Base-by-base conservation (phyloP, 2,113 vertebrate species). In the Scomber colias region DNA sequence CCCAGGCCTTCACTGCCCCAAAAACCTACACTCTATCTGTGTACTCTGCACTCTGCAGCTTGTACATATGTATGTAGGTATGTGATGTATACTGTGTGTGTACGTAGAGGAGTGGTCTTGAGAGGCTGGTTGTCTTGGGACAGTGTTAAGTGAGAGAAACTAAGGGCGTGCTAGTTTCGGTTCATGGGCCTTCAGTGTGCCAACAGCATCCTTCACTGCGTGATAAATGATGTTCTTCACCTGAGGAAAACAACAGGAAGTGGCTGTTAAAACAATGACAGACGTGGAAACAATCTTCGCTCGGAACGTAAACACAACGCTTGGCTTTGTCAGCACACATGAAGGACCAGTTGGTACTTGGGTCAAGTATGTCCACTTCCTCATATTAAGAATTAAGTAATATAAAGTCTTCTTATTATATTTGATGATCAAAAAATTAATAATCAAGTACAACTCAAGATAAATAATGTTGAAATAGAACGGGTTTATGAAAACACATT, bases 221-320 rank as follows among this genome's bases (percentile, higher is more conserved):
- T 99, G 98, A 95, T 99, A 99, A 90, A 99, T 99, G 94, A 99
- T 99, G 92, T 99, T 99, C 94, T 99, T 99, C 95, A 99, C 98
- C 98, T 99, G 93, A 48, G 87, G 89, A 48, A 59, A 84, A 51
- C 1, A 1, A 72, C 19, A 56, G 30, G 40, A 62, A 10, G 12
- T 16, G n/a, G 60, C 4, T 56, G 56, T 74, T 80, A 53, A 27
- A 60, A 74, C 9, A 50, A 24, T 2, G 2, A n/a, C 4, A 54
- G 1, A 65, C 9, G 49, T 21, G 19, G 21, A 75, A 15, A 56
- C 27, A 49, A 50, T 11, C 24, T 56, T 2, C 50, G n/a, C 14
- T 12, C 21, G 12, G 27, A 1, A 40, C 2, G 35, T 9, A 40
- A 40, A 40, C 35, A 40, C 35, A 40, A 40, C 35, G 35, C 35